Evolutionary conservation across 2,797 vertebrate genomes (phyloP).

Genomic region (Prunella strophiata): DNA sequence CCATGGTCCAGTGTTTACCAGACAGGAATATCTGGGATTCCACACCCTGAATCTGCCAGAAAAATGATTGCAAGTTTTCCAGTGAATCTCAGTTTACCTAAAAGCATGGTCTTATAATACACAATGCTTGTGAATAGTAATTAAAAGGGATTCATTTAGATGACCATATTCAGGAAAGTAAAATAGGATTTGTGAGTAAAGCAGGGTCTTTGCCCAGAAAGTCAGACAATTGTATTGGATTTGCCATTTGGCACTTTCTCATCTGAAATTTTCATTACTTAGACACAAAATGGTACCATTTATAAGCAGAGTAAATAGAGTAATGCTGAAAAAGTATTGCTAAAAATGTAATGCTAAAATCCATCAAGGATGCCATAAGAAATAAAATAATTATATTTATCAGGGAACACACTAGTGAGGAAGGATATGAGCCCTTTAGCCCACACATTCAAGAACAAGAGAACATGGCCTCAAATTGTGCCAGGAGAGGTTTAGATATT

Average conservation of each 20-base stretch:
- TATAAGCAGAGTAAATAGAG: neutral
- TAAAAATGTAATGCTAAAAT: neutral
- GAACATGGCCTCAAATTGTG: neutral
- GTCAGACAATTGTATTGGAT: neutral
- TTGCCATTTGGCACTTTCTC: neutral
- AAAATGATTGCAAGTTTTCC: neutral
- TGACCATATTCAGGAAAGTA: neutral
- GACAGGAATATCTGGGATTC: neutral
- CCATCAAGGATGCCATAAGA: neutral
- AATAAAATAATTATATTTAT: neutral
- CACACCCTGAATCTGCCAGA: neutral
- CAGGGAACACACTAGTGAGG: neutral
- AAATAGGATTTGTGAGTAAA: neutral
- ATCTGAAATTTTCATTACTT: neutral
- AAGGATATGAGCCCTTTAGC: neutral
- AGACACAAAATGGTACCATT: neutral
- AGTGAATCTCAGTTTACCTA: neutral
- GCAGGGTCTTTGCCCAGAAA: neutral
- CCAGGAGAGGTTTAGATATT: neutral
- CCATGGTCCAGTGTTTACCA: neutral
- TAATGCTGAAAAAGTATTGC: neutral
- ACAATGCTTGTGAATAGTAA: neutral
- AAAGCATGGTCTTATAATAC: neutral
- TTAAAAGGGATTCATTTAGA: neutral
- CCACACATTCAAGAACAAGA: neutral